phyloP scores from a whole-genome alignment of 2,797 vertebrate genomes.

The Mareca penelope region DNA sequence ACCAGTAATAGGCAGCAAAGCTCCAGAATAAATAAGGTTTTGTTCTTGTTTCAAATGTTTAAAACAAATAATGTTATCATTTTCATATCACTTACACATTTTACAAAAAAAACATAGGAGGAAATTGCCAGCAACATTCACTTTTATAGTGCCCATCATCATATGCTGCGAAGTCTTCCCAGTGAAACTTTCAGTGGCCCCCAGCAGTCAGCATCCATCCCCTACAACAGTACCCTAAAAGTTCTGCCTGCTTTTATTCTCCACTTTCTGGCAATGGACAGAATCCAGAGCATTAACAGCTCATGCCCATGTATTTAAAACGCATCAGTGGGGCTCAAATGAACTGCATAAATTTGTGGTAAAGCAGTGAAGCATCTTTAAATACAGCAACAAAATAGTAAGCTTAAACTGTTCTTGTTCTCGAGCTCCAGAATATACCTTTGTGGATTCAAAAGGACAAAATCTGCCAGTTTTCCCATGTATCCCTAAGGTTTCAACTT shows the following conservation, averaged over 20 bases:
- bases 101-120: not conserved
- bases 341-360: not conserved
- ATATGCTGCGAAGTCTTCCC: not conserved
- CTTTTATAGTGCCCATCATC: not conserved
- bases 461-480: not conserved
- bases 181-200: not conserved
- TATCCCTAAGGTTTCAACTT: not conserved
- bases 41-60: not conserved
- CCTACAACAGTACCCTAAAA: not conserved
- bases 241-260: not conserved
- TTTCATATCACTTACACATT: not conserved
- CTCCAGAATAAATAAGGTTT: not conserved
- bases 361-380: not conserved
- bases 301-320: not conserved
- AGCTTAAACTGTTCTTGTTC: not conserved
- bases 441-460: not conserved
- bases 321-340: not conserved
- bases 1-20: not conserved
- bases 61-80: not conserved
- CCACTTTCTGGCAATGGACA: not conserved
- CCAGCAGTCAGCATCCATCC: not conserved
- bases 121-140: not conserved
- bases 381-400: not conserved
- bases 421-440: not conserved
- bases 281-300: not conserved